Evolutionary conservation across 2,797 vertebrate genomes (phyloP).

Genomic region (Phataginus tetradactyla): DNA sequence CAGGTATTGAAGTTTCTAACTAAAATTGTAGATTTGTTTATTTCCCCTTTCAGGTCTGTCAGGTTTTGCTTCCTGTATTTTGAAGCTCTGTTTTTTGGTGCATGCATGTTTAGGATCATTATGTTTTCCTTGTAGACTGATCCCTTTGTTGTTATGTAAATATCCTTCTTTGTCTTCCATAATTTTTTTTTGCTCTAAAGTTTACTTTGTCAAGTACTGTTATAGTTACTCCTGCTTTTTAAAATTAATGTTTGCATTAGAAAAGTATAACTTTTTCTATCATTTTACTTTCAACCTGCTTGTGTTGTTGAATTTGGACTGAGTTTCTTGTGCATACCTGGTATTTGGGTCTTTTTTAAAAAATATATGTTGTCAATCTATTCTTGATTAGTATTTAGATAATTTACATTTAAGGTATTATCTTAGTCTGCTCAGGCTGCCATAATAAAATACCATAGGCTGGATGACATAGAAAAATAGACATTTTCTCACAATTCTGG

Average conservation of each 20-base stretch:
- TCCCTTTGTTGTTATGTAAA: not conserved
- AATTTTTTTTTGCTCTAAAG: not conserved
- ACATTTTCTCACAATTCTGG: not conserved
- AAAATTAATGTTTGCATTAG: not conserved
- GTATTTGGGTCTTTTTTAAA: not conserved
- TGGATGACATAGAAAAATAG: not conserved
- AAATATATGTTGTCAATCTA: not conserved
- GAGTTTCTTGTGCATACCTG: not conserved
- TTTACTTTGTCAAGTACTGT: not conserved
- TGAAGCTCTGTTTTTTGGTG: not conserved
- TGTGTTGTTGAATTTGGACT: not conserved
- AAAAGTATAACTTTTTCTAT: not conserved
- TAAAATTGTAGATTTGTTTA: not conserved
- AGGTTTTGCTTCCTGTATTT: conserved; percentile 18
- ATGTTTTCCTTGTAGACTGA: not conserved
- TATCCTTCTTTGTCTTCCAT: not conserved
- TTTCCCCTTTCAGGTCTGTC: not conserved
- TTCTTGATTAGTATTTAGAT: not conserved
- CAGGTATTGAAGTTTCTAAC: not conserved
- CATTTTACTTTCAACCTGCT: not conserved
- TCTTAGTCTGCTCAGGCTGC: not conserved
- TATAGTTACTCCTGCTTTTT: not conserved
- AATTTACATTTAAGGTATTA: not conserved
- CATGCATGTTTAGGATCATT: not conserved
- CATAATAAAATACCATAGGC: not conserved